Conservation (phyloP, 2,113 vertebrate genomes). For the Gorsachius goisagi region DNA sequence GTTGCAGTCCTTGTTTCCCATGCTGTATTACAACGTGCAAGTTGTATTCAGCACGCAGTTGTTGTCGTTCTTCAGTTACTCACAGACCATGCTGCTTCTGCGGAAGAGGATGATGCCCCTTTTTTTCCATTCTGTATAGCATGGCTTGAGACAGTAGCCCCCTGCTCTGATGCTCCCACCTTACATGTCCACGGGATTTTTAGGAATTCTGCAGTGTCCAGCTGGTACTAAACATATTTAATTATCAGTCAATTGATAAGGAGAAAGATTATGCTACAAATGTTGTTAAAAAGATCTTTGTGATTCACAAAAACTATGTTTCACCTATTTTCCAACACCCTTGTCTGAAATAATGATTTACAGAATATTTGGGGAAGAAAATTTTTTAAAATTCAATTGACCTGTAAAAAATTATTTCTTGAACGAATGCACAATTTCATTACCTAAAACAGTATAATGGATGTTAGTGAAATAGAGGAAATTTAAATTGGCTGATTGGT, state of each 20-base stretch:
- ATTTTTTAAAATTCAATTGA: neutral
- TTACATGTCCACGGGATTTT: neutral
- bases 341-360: neutral
- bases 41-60: neutral
- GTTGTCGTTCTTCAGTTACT: neutral
- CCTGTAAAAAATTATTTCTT: neutral
- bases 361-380: neutral
- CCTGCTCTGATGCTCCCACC: neutral
- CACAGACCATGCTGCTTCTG: neutral
- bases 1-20: neutral
- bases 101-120: neutral
- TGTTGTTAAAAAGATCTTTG: neutral
- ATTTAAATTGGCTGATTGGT: neutral
- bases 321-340: neutral
- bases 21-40: rapidly evolving
- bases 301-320: neutral
- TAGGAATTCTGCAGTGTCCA: neutral
- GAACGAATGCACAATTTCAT: neutral
- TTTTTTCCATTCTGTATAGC: neutral
- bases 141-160: neutral
- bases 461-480: neutral
- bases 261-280: neutral
- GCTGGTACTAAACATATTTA: neutral
- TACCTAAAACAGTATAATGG: neutral
- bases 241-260: neutral